Conservation (phyloP, 1,140 invertebrate genomes). For the Drosophila hydei region DNA sequence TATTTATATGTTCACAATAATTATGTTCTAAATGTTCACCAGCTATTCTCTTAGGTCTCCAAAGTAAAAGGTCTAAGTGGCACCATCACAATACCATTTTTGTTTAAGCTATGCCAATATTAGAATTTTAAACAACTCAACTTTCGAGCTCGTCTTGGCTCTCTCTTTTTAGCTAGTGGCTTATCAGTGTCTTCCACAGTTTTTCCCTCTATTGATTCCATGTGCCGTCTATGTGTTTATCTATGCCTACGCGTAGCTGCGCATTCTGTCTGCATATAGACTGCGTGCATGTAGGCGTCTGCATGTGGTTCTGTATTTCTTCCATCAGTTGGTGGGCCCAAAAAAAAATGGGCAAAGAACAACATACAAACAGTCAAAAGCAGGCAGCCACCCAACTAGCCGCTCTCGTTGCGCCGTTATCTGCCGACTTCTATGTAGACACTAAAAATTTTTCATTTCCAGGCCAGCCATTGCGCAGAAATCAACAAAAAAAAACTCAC, state of each 20-base stretch:
- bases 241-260: slow-evolving; percentile 65
- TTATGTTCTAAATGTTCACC: no score
- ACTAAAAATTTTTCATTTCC: slow-evolving; percentile 79
- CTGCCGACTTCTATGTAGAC: slow-evolving; percentile 73
- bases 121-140: slow-evolving; percentile 10
- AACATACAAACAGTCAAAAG: slow-evolving; percentile 73
- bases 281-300: slow-evolving; percentile 6
- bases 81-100: no score
- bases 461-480: slow-evolving; percentile 52
- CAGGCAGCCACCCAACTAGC: slow-evolving; percentile 49
- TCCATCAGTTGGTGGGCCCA: slow-evolving; percentile 42
- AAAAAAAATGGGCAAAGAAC: slow-evolving; percentile 28
- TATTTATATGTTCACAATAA: no score
- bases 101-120: neutral
- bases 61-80: no score
- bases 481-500: slow-evolving; percentile 35
- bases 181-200: slow-evolving; percentile 25
- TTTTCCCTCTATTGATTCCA: slow-evolving; percentile 9
- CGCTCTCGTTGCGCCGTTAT: slow-evolving; percentile 46
- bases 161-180: neutral
- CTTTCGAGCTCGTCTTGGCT: neutral
- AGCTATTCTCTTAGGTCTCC: no score
- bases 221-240: slow-evolving; percentile 56
- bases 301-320: slow-evolving; percentile 17
- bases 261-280: slow-evolving; percentile 56